Evolutionary conservation across 1,140 invertebrate species (phyloP).

Genomic region (Drosophila virilis): DNA sequence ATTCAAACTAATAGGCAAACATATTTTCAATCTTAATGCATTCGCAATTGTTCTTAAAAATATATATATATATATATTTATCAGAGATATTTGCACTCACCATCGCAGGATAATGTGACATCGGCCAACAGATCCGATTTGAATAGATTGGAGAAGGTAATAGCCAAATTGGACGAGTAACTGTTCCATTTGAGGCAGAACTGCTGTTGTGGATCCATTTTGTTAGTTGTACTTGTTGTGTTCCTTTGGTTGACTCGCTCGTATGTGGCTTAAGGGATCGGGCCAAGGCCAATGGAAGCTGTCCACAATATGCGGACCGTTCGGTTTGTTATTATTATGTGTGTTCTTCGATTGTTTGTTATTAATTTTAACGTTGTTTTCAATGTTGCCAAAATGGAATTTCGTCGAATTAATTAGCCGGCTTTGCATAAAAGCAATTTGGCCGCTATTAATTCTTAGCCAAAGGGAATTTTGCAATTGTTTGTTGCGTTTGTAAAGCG

Average conservation of each 20-base stretch:
- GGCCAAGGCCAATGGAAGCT: constrained; percentile 74
- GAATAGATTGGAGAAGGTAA: constrained; percentile 94
- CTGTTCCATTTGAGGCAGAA: constrained; percentile 97
- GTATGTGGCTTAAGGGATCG: constrained; percentile 85
- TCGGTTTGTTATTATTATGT: constrained; percentile 9
- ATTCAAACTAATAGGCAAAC: too few relatives aligned
- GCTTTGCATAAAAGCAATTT: constrained; percentile 63
- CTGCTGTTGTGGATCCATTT: constrained; percentile 93
- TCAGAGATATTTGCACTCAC: constrained; percentile 85
- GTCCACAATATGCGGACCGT: constrained; percentile 9
- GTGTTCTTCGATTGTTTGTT: neutral
- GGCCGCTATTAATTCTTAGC: constrained; percentile 74
- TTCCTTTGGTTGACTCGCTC: constrained; percentile 1
- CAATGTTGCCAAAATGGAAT: constrained; percentile 78
- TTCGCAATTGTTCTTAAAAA: too few relatives aligned
- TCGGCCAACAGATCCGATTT: constrained; percentile 95
- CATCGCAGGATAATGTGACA: constrained; percentile 95
- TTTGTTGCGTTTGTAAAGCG: constrained; percentile 71
- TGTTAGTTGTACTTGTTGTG: constrained; percentile 43
- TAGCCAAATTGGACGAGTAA: constrained; percentile 94
- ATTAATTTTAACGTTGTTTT: constrained; percentile 26
- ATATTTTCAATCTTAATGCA: too few relatives aligned
- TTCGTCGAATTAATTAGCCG: constrained; percentile 74
- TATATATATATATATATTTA: neutral
- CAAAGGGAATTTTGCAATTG: constrained; percentile 84